Conservation (phyloP, 2,113 vertebrate species). For the Argyrosomus japonicus region DNA sequence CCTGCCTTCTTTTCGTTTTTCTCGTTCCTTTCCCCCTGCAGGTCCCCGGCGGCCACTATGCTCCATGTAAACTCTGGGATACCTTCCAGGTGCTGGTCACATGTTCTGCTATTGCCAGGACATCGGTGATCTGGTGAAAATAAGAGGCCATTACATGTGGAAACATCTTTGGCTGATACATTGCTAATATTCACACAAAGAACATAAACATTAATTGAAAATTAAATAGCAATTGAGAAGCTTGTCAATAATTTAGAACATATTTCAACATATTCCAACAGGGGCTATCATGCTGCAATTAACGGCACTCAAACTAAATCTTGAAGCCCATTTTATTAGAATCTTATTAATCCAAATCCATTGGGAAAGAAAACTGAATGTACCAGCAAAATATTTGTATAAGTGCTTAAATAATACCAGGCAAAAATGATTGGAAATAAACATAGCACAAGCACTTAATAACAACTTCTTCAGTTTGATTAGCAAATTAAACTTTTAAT, state of each 20-base stretch:
- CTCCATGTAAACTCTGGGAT: conserved; percentile 83
- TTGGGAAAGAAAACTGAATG: conserved; percentile 1
- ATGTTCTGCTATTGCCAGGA: conserved; percentile 63
- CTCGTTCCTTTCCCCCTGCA: conserved; percentile 61
- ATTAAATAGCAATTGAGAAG: not conserved
- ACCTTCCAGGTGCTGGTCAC: conserved; percentile 58
- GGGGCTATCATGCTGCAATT: not conserved
- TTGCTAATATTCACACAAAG: not conserved
- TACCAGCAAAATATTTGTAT: conserved; percentile 3
- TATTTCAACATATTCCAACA: not conserved
- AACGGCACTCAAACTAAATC: not conserved
- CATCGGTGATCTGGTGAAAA: conserved; percentile 69
- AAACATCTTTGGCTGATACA: not conserved
- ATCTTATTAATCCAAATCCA: conserved; percentile 23
- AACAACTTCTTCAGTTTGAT: conserved; percentile 15
- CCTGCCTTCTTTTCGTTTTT: conserved; percentile 66
- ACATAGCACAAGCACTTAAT: not conserved
- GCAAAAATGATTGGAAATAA: conserved; percentile 20
- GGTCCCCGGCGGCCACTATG: conserved; percentile 76
- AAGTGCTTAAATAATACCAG: not conserved
- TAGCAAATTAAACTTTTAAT: conserved; percentile 40
- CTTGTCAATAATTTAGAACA: not conserved
- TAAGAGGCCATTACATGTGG: not conserved
- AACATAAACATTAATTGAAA: not conserved
- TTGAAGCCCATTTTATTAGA: not conserved